Base-by-base conservation (phyloP, 2,797 vertebrate species). In the Cercopithecus diana region DNA sequence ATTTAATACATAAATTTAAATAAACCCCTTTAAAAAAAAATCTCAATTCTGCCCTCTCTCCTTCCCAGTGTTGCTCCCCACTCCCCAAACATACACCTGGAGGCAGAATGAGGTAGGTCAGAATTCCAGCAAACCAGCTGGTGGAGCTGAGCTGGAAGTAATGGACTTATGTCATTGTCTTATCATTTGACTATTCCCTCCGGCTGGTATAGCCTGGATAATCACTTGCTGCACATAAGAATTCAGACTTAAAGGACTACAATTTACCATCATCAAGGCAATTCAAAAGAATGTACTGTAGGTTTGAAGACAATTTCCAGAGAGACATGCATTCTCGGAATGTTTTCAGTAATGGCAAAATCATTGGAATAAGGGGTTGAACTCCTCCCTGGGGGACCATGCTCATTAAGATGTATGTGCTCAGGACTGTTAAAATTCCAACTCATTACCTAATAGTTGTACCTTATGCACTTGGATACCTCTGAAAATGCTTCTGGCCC, bases 401-500 rank as follows among this genome's bases (percentile, higher is more conserved):
- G 85, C 96, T 98, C 90, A 86, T 97, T 98, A 96, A 67, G 92
- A 97, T 75, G 84, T 90, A 97, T 88, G 93, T 10, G 13, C 70
- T 90, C 90, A 90, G 81, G 92, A 92, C 95, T 92, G 97, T 96
- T 97, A 93, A 96, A 92, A 98, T 98, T 97, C 97, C 96, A 93
- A 95, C 95, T 97, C 92, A 80, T 98, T 97, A 97, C 95, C 88
- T 97, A 97, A 98, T 97, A 96, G 96, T 94, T 96, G 92, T 45
- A 97, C 97, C 95, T 92, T 91, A 50, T 96, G 93, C 93, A 96
- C 97, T 98, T 88, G 96, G 98, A 96, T 97, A 88, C 96, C 96
- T 97, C 87, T 45, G 82, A 98, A 98, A 98, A 97, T 96, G 96
- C 85, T 98, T 98, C 97, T 97, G 97, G 97, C 93, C 97, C 92